Base-by-base conservation (phyloP, 64 coral and sea anemone species). In the Hydrozoanthus tunicans region DNA sequence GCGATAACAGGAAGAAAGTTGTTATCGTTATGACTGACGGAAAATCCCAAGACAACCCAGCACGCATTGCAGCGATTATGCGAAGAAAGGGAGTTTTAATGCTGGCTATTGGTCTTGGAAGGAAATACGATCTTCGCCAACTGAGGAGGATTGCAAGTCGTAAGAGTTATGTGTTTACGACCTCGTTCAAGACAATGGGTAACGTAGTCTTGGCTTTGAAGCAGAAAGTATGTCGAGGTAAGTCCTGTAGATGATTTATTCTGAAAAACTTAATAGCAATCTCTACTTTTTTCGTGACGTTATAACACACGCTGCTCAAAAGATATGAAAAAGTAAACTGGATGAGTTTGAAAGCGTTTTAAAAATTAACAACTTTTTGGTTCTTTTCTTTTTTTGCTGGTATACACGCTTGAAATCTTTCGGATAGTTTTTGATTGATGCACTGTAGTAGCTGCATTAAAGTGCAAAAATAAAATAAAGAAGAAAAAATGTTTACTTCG, bases 1-100 rank as follows among this genome's bases (percentile, higher is more conserved):
- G 24, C 71, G 67, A 79, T 5, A 77, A 83, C n/a, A 94, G 75
- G 61, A 81, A 66, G 62, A 94, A 94, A 68, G 75, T 91, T 20
- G 7, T 92, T 9, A 83, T 96, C 57, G 89, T 96, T 14, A 96
- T 96, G 92, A 94, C 95, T 23, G 95, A 93, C 68, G 92, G 89
- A 13, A 86, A 70, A 74, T 96, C 95, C 3, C 64, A 68, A 6
- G 92, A 94, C 17, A 94, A 89, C 9, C 79, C 90, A 0, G 3
- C 7, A 13, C 10, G 25, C 0, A 77, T 83, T 7, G 92, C 95
- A 3, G 62, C 52, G 15, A 24, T 6, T 64, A 84, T 96, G 55
- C 89, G 90, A 54, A 81, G 82, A 0, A 86, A 79, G 43, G 89
- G 92, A 5, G 53, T 96, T 17, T 64, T 12, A 12, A 78, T 96